Conservation (phyloP, 2,888 invertebrate genomes). For the Drymonia ruficornis region DNA sequence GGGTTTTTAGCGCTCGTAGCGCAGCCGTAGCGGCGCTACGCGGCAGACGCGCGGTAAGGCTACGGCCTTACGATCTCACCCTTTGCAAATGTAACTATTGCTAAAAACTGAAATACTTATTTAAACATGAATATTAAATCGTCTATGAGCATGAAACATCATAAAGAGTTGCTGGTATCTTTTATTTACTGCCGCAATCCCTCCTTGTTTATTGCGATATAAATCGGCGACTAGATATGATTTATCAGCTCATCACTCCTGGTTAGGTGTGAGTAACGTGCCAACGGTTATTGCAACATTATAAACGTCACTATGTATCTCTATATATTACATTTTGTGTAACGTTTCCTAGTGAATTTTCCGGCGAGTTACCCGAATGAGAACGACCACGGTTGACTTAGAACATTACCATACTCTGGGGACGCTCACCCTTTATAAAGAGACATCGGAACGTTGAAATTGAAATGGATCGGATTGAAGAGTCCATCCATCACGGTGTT, state of each 20-base stretch:
- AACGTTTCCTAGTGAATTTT: background rate
- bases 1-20: slow-evolving; percentile 53
- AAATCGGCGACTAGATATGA: slow-evolving; percentile 81
- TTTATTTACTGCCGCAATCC: slow-evolving; percentile 74
- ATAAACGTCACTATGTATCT: slow-evolving; percentile 59
- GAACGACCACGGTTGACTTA: slow-evolving; percentile 53
- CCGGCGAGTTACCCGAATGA: slow-evolving; percentile 29
- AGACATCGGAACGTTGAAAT: slow-evolving; percentile 67
- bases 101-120: slow-evolving; percentile 1
- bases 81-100: slow-evolving; percentile 3
- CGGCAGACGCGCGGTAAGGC: slow-evolving; percentile 28
- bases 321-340: slow-evolving; percentile 17
- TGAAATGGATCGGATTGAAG: slow-evolving; percentile 82
- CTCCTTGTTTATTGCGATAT: slow-evolving; percentile 78
- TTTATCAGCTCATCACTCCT: slow-evolving; percentile 81
- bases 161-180: slow-evolving; percentile 69
- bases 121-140: slow-evolving; percentile 27
- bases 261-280: slow-evolving; percentile 77
- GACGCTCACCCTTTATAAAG: slow-evolving; percentile 73
- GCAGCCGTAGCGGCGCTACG: slow-evolving; percentile 39
- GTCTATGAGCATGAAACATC: slow-evolving; percentile 50
- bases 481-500: slow-evolving; percentile 79
- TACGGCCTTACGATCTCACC: slow-evolving; percentile 23
- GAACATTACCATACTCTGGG: slow-evolving; percentile 70
- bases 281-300: slow-evolving; percentile 68